Percentiles rank a stretch among this genome's conserved stretches.
Evolutionary conservation across 2,888 invertebrate genomes (phyloP).

Genomic region (Noctua janthina): DNA sequence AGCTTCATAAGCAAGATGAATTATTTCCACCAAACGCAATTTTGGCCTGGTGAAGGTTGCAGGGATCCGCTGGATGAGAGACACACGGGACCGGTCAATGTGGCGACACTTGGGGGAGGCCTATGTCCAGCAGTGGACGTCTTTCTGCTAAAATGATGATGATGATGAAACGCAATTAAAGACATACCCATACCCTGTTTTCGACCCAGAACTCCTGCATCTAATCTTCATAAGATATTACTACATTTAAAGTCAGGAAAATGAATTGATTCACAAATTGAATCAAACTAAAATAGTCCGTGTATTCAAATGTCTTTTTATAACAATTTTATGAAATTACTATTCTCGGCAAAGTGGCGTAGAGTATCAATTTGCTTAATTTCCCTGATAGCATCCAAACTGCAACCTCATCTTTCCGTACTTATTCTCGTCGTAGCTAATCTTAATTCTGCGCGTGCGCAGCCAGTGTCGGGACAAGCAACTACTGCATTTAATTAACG

Average conservation of each 20-base stretch:
- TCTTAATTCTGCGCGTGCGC: slow-evolving; percentile 31
- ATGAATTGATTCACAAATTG: background rate
- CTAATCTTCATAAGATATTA: background rate
- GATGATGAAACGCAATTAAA: too few species aligned
- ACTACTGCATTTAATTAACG: slow-evolving; percentile 44
- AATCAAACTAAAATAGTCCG: background rate
- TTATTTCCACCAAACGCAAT: background rate
- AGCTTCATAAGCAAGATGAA: background rate
- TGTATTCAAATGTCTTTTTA: background rate
- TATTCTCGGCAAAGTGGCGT: background rate
- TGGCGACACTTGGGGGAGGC: too few species aligned
- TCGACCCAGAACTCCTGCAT: background rate
- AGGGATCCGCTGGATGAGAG: too few species aligned
- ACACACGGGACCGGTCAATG: too few species aligned
- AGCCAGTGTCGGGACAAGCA: slow-evolving; percentile 9
- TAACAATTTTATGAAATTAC: background rate
- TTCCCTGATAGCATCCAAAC: slow-evolving; percentile 1
- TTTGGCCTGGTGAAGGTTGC: background rate
- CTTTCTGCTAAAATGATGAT: too few species aligned
- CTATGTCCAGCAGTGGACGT: too few species aligned
- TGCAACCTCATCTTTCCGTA: background rate
- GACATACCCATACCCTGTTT: too few species aligned
- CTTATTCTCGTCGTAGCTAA: slow-evolving; percentile 3
- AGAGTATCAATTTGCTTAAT: background rate
- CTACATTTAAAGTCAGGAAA: background rate